phyloP scores from a whole-genome alignment of 1,140 invertebrate genomes.

The Chionoecetes opilio region DNA sequence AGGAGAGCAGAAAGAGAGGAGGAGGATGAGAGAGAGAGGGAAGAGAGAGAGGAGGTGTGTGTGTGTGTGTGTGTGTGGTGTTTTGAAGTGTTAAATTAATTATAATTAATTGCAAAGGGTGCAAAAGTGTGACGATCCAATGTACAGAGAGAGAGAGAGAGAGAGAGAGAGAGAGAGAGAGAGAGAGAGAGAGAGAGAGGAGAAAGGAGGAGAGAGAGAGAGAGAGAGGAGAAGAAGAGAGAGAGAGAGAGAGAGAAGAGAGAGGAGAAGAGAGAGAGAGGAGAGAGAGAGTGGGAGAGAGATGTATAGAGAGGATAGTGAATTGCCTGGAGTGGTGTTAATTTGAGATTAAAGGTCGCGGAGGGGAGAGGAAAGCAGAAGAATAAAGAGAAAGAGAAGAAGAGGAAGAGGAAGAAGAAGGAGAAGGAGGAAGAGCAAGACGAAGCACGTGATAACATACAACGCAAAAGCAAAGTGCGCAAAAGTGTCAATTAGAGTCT shows the following conservation, averaged over 20 bases:
- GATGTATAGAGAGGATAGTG: neutral
- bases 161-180: conserved; percentile 27
- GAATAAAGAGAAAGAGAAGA: conserved; percentile 20
- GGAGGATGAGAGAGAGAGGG: too few relatives aligned
- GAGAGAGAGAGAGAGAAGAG: conserved; percentile 29
- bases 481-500: conserved; percentile 10
- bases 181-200: conserved; percentile 25
- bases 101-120: conserved; percentile 10
- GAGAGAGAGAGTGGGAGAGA: neutral
- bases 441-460: conserved; percentile 32
- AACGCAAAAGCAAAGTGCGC: conserved; percentile 25
- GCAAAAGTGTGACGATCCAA: conserved; percentile 1
- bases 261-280: conserved; percentile 23
- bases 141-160: neutral
- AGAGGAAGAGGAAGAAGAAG: neutral
- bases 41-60: too few relatives aligned
- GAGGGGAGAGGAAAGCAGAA: neutral
- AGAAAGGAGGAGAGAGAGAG: conserved; percentile 5
- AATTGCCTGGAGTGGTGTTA: neutral
- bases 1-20: too few relatives aligned
- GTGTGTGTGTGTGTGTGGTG: neutral
- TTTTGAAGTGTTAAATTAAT: neutral
- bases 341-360: neutral
- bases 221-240: conserved; percentile 7
- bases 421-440: conserved; percentile 42